Base-by-base conservation (phyloP, 2,888 invertebrate species). In the Drosophila algonquin region DNA sequence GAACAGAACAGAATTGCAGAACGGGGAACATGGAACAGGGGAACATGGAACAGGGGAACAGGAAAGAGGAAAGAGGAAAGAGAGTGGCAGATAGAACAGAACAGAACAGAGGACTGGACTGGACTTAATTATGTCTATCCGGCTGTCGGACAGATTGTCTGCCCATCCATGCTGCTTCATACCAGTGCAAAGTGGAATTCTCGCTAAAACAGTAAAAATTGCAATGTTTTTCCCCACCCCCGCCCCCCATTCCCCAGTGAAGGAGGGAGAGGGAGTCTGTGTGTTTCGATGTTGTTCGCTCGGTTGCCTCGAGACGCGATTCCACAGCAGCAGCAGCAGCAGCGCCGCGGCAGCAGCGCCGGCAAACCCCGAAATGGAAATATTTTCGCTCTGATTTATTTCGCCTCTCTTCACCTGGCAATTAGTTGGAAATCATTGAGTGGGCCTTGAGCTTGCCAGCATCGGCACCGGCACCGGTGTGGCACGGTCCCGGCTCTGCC, bases 81-180 rank as follows among this genome's bases (percentile, higher is more conserved):
- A 27, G 27, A 63, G 52, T 30, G 50, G 45, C 50, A 70, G 58
- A 45, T 59, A 51, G 62, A 21, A 52, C 32, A 52, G 48, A 55
- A 21, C 21, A 21, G 21, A 21, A 21, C 21, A 21, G 21, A 21
- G 21, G 21, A 21, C 21, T 21, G 3, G 21, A 73, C 59, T 67
- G 63, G 77, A 86, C 83, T 88, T 79, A 74, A 88, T 82, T 88
- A 86, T 72, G 77, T 72, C 73, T 55, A 79, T 60, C 62, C 70
- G 57, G 59, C 60, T 80, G 77, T 69, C 74, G 55, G 62, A 44
- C 61, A 56, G 68, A 64, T 62, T 65, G 68, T 70, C 70, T 55
- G 64, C 45, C 56, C 61, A 46, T 27, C 69, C 27, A 16, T 16
- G 1, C 68, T 3, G 18, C 27, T 47, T 14, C 40, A 65, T 55